phyloP scores from a whole-genome alignment of 1,140 invertebrate genomes.

The Trichoplusia ni region DNA sequence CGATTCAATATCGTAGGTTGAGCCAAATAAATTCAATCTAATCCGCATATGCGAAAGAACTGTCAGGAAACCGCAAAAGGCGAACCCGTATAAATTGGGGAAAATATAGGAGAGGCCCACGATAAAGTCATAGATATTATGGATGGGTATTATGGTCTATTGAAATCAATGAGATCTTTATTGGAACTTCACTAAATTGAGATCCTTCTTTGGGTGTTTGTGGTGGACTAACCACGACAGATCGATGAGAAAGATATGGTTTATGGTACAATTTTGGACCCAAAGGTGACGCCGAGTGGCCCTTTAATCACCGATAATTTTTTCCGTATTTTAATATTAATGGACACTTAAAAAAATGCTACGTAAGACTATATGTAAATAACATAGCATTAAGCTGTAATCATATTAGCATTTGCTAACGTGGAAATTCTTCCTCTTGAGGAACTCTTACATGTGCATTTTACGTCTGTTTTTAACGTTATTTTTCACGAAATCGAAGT shows the following conservation, averaged over 20 bases:
- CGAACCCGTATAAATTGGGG: conserved; percentile 59
- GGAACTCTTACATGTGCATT: no score
- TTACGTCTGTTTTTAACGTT: no score
- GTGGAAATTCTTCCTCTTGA: no score
- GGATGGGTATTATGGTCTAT: conserved; percentile 57
- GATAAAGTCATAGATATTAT: conserved; percentile 60
- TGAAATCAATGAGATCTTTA: conserved; percentile 67
- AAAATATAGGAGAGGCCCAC: conserved; percentile 52
- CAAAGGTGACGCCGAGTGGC: no score
- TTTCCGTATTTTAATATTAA: background rate
- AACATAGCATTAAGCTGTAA: no score
- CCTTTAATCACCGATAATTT: background rate
- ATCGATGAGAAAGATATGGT: conserved; percentile 8
- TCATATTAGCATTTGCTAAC: no score
- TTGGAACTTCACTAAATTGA: conserved; percentile 60
- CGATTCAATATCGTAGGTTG: conserved; percentile 47
- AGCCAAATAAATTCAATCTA: conserved; percentile 52
- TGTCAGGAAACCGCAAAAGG: conserved; percentile 54
- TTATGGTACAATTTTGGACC: background rate
- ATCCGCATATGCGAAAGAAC: conserved; percentile 52
- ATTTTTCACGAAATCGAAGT: conserved; percentile 25
- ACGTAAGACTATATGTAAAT: background rate
- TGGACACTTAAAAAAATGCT: background rate
- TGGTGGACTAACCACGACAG: background rate
- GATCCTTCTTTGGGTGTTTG: conserved; percentile 38